These are phyloP conservation scores for Pollicipes pollicipes DNA, from an alignment of 1,140 invertebrate species.

Conservation along the genomic window DNA sequence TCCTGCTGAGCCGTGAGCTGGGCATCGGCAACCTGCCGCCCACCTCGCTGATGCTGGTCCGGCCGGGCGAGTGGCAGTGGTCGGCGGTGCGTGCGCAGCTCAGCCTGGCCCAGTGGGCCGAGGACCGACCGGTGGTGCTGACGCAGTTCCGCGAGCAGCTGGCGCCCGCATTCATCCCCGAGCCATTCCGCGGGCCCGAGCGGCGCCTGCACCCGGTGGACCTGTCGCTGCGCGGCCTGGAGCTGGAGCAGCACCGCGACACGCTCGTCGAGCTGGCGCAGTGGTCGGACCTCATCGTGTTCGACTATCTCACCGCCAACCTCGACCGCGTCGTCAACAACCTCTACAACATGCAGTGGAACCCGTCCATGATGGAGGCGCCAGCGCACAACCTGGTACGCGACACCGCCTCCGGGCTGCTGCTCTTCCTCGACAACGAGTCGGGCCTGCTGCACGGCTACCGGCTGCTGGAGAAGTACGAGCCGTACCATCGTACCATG, in stretches of 20 bases:
- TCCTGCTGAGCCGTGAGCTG: slow-evolving; percentile 53
- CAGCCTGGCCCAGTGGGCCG: slow-evolving; percentile 53
- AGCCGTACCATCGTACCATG: slow-evolving; percentile 54
- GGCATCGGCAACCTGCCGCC: slow-evolving; percentile 55
- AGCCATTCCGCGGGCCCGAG: slow-evolving; percentile 44
- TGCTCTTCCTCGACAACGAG: slow-evolving; percentile 75
- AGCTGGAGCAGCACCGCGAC: slow-evolving; percentile 16
- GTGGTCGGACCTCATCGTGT: slow-evolving; percentile 73
- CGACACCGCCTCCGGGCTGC: slow-evolving; percentile 42
- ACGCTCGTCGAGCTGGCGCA: slow-evolving; percentile 55
- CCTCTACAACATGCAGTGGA: slow-evolving; percentile 76
- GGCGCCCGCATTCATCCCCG: slow-evolving; percentile 39
- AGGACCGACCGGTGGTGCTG: slow-evolving; percentile 55
- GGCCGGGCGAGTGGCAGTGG: slow-evolving; percentile 47
- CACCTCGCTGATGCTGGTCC: slow-evolving; percentile 46
- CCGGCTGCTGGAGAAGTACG: slow-evolving; percentile 64
- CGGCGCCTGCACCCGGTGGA: slow-evolving; percentile 45
- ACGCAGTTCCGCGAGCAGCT: slow-evolving; percentile 47
- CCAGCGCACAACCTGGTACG: slow-evolving; percentile 68
- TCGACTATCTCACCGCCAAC: slow-evolving; percentile 77
- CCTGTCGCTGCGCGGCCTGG: slow-evolving; percentile 21
- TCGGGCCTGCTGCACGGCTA: slow-evolving; percentile 72
- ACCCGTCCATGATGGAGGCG: slow-evolving; percentile 67
- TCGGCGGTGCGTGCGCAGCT: slow-evolving; percentile 44
- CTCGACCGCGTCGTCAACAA: slow-evolving; percentile 74